Base-by-base conservation (phyloP, 2,797 vertebrate species). In the Gallinago solitaria region DNA sequence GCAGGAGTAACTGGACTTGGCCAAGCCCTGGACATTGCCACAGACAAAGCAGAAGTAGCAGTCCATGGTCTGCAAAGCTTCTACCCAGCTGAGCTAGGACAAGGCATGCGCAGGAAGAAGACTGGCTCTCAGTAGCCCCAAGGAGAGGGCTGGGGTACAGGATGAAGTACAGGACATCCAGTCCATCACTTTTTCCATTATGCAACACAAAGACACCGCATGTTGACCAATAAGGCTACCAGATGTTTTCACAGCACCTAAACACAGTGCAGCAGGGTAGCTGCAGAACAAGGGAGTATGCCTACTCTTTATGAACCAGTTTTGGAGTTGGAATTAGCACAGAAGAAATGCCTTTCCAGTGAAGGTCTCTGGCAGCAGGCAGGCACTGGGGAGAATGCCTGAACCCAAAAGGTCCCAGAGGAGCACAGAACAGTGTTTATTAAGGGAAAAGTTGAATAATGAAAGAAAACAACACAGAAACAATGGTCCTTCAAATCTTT, bases 401-500 rank as follows among this genome's bases (percentile, higher is more conserved):
- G 71, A 71, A 70, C 60, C 89, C 82, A 80, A 23, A 69, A 64
- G 51, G 69, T 75, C 93, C 85, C 93, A 68, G 60, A 74, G 93
- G 85, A 95, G 60, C 56, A 57, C 18, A 50, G 73, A 91, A 33
- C 48, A 61, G 61, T 32, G 43, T 39, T 94, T 60, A 60, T 81
- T 43, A 76, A 91, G 69, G 92, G 87, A 85, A 91, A 85, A 77
- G 68, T 57, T 95, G 89, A 82, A 93, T 83, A 82, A 95, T 10
- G 57, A 83, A 95, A 82, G 83, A 74, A 93, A 91, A 71, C 63
- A 89, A 28, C 43, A 50, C 32, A 51, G 89, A 61, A 93, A 93
- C 88, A 96, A 92, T 89, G 53, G 81, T 41, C 71, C 69, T 83
- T 90, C 88, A 60, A 79, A 64, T 80, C 25, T 90, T 96, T 92